These are phyloP conservation scores for Ailuropoda melanoleuca DNA, from an alignment of 2,113 vertebrate genomes.

Conservation along the genomic window DNA sequence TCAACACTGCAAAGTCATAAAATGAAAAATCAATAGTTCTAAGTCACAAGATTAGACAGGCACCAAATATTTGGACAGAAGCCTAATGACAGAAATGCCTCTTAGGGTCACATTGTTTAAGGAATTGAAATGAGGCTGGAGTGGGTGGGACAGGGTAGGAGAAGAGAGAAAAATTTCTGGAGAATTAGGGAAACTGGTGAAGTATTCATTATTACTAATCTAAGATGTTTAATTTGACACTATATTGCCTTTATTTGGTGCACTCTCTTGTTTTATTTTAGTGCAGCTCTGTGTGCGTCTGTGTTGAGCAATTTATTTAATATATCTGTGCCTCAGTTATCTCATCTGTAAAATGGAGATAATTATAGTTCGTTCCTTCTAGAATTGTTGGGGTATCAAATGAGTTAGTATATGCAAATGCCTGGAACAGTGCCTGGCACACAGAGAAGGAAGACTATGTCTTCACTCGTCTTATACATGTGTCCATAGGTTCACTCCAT, in stretches of 20 bases:
- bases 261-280: neutral
- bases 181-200: neutral
- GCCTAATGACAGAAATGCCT: neutral
- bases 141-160: neutral
- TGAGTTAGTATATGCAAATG: neutral
- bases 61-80: neutral
- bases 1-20: constrained; percentile 13
- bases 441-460: neutral
- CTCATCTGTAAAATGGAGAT: neutral
- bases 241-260: neutral
- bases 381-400: neutral
- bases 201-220: neutral
- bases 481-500: neutral
- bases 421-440: neutral
- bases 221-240: neutral
- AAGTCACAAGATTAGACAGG: neutral
- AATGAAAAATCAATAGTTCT: constrained; percentile 28
- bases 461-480: neutral
- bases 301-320: neutral
- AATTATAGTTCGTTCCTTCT: neutral
- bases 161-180: neutral
- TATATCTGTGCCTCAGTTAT: neutral
- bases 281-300: neutral
- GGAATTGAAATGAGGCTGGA: neutral
- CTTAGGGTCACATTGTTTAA: neutral